phyloP scores from a whole-genome alignment of 2,888 invertebrate species.

The Resseliella maxima region DNA sequence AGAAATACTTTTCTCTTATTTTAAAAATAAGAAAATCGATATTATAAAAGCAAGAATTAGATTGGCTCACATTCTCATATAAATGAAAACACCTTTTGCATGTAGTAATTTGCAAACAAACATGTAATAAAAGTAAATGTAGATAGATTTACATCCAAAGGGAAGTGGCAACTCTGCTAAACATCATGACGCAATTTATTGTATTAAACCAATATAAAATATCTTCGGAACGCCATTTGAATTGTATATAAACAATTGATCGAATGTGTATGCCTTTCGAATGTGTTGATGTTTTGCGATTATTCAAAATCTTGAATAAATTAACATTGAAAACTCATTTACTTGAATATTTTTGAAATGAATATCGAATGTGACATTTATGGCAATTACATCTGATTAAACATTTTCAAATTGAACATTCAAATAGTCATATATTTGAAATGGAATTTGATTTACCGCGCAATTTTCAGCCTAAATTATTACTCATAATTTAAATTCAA shows the following conservation, averaged over 20 bases:
- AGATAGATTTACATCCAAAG: background rate
- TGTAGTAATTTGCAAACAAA: background rate
- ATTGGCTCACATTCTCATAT: background rate
- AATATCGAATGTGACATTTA: slow-evolving; percentile 1
- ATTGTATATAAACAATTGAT: too few species aligned
- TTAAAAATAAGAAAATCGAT: background rate
- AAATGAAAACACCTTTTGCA: background rate
- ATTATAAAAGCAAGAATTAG: background rate
- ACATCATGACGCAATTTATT: too few species aligned
- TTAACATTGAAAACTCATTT: background rate
- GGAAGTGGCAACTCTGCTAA: too few species aligned
- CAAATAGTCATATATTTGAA: background rate
- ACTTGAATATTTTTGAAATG: background rate
- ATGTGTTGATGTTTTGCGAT: background rate
- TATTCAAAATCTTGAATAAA: background rate
- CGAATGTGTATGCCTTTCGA: too few species aligned
- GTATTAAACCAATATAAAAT: too few species aligned
- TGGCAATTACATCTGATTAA: slow-evolving; percentile 8
- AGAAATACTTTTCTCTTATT: too few species aligned
- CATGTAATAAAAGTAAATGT: background rate
- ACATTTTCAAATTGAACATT: background rate
- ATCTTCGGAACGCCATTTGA: too few species aligned
- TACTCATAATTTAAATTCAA: slow-evolving; percentile 20
- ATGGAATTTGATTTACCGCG: background rate
- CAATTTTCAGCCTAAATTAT: background rate